These are phyloP conservation scores for Ennomos fuscantarius DNA, from an alignment of 2,888 invertebrate species.

Conservation along the genomic window DNA sequence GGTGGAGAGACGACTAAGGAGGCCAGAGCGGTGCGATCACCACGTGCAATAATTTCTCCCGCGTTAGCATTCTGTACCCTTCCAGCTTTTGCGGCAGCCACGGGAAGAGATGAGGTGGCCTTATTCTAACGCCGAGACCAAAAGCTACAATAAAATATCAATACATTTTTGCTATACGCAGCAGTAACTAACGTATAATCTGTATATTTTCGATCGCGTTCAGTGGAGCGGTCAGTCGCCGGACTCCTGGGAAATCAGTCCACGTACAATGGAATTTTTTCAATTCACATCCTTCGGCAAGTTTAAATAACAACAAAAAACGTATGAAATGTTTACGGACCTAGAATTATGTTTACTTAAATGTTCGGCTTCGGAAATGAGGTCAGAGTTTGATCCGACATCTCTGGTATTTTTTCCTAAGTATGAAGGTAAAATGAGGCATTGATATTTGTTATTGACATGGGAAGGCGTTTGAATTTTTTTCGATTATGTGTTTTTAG, in stretches of 20 bases:
- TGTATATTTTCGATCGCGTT: conserved; percentile 62
- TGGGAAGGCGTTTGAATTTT: too few species aligned
- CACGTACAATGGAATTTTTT: conserved; percentile 71
- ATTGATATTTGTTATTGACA: too few species aligned
- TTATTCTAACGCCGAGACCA: too few species aligned
- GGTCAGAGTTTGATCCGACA: conserved; percentile 26
- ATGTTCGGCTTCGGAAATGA: conserved; percentile 21
- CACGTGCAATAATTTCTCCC: too few species aligned
- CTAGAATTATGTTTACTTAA: conserved; percentile 36
- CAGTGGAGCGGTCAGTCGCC: conserved; percentile 63
- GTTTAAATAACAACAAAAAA: conserved; percentile 64
- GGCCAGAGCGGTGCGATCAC: too few species aligned
- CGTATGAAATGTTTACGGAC: conserved; percentile 38
- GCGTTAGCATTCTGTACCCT: too few species aligned
- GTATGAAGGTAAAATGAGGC: conserved; percentile 12
- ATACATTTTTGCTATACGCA: too few species aligned
- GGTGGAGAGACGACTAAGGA: too few species aligned
- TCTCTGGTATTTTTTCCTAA: conserved; percentile 7
- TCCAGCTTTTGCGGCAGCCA: too few species aligned
- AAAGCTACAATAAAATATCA: too few species aligned
- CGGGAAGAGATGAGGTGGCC: too few species aligned
- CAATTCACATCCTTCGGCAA: conserved; percentile 49
- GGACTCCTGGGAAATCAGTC: conserved; percentile 73
- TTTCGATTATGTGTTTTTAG: too few species aligned
- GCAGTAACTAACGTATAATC: conserved; percentile 12